phyloP scores from a whole-genome alignment of 2,888 invertebrate species.

The Anoncus sp. region DNA sequence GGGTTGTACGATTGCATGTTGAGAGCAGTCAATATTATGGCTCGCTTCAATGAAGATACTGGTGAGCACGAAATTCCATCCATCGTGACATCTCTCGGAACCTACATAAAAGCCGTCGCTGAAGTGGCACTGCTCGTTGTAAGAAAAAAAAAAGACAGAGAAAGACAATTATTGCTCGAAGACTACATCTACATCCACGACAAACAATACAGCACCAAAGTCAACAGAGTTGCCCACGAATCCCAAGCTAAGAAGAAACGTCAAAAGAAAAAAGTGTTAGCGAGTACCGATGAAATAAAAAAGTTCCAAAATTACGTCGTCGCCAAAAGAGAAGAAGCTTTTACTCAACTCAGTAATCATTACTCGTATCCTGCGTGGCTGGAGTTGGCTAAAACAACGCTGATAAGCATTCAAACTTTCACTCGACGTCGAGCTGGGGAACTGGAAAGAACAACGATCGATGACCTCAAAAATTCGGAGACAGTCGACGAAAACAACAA shows the following conservation, averaged over 20 bases:
- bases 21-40: background rate
- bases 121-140: constrained; percentile 8
- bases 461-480: constrained; percentile 11
- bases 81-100: constrained; percentile 3
- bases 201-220: constrained; percentile 31
- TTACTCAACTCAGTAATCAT: background rate
- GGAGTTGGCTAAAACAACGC: background rate
- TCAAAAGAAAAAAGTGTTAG: constrained; percentile 30
- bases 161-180: constrained; percentile 6
- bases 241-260: constrained; percentile 24
- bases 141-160: constrained; percentile 16
- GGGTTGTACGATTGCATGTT: background rate
- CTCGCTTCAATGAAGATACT: constrained; percentile 6
- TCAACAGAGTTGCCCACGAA: constrained; percentile 45
- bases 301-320: constrained; percentile 22
- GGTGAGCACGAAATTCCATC: constrained; percentile 9
- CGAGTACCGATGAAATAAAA: constrained; percentile 39
- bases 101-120: constrained; percentile 5
- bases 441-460: constrained; percentile 25
- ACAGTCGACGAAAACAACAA: constrained; percentile 10
- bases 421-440: constrained; percentile 36
- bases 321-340: constrained; percentile 4
- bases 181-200: constrained; percentile 24
- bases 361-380: constrained; percentile 12
- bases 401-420: constrained; percentile 9